phyloP scores from a whole-genome alignment of 2,113 vertebrate genomes.

The Pachyramphus minor region DNA sequence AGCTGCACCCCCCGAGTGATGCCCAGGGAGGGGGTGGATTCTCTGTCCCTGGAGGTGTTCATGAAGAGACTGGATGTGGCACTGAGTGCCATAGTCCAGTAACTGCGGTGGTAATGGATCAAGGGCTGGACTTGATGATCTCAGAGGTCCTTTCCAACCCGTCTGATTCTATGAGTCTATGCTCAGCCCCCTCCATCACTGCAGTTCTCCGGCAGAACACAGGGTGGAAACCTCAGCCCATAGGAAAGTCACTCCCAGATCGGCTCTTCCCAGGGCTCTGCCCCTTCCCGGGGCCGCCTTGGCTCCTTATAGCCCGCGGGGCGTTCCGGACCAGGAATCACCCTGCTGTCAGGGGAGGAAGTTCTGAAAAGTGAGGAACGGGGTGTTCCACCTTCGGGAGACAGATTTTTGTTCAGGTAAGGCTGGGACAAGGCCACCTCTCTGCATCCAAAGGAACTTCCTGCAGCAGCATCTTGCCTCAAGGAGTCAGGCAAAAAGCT shows the following conservation, averaged over 20 bases:
- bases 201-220: slow-evolving; percentile 28
- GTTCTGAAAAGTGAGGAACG: no score
- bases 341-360: no score
- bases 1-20: accelerated
- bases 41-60: no score
- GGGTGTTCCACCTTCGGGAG: not conserved
- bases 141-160: no score
- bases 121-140: no score
- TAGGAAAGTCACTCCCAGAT: not conserved
- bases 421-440: not conserved
- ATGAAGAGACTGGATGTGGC: no score
- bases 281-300: not conserved
- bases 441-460: not conserved
- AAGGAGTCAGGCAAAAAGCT: not conserved
- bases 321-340: accelerated
- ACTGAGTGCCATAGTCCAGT: no score
- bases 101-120: no score
- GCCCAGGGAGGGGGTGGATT: no score
- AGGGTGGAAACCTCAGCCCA: slow-evolving; percentile 1
- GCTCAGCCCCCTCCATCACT: not conserved
- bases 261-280: not conserved
- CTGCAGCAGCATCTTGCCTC: not conserved
- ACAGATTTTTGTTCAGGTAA: not conserved
- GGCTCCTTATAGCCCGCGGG: accelerated
- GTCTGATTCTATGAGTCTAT: no score